phyloP scores from a whole-genome alignment of 2,888 invertebrate genomes.

The Calameuta idolon region DNA sequence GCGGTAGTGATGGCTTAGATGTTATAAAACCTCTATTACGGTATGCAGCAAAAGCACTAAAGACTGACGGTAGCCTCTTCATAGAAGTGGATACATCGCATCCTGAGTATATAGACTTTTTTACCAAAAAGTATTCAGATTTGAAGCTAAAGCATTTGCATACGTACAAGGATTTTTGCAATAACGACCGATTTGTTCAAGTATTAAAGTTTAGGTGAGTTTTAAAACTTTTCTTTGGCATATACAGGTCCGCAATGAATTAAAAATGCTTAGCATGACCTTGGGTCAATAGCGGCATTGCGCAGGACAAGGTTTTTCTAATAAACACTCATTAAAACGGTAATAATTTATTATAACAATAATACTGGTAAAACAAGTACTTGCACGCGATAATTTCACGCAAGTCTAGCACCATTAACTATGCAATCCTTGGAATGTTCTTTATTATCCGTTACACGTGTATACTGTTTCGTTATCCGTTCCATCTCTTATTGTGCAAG shows the following conservation, averaged over 20 bases:
- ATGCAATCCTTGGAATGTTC: constrained; percentile 46
- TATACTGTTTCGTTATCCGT: neutral
- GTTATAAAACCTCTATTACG: constrained; percentile 71
- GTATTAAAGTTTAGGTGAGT: constrained; percentile 61
- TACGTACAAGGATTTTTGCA: constrained; percentile 70
- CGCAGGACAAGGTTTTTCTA: neutral
- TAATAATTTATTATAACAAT: constrained; percentile 39
- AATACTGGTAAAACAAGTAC: constrained; percentile 51
- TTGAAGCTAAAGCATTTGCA: constrained; percentile 64
- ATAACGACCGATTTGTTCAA: constrained; percentile 72
- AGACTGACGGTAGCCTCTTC: constrained; percentile 69
- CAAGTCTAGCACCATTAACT: constrained; percentile 38
- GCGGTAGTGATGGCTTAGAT: constrained; percentile 74
- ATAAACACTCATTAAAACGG: neutral
- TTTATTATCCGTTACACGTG: constrained; percentile 9
- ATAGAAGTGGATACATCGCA: constrained; percentile 73
- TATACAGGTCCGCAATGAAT: neutral
- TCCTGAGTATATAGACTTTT: constrained; percentile 68
- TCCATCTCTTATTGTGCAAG: neutral
- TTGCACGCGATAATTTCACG: constrained; percentile 19
- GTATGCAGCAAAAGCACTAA: constrained; percentile 68
- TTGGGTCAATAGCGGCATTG: neutral
- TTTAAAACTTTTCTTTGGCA: neutral
- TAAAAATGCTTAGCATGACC: neutral
- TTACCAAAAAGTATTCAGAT: constrained; percentile 62